A percentile compares a stretch with the other conserved stretches of the same genome.
Conservation (phyloP, 2,888 invertebrate genomes). For the Uropetala carovei region DNA sequence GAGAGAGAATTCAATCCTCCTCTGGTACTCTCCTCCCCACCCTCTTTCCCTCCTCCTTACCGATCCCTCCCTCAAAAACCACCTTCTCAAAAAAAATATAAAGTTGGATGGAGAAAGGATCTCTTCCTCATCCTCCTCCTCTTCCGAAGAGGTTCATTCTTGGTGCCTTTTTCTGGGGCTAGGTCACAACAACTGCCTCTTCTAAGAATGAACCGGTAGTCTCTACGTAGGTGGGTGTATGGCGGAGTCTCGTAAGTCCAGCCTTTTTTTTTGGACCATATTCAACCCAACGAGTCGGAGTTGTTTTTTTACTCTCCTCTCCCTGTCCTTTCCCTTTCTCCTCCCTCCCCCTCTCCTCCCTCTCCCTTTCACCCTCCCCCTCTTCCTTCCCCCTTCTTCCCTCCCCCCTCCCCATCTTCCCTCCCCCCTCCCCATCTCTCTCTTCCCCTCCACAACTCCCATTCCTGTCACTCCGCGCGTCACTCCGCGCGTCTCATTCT, state of each 20-base stretch:
- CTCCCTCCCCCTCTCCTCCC: background rate
- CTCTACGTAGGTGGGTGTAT: background rate
- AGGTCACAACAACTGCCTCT: background rate
- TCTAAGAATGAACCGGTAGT: conserved; percentile 32
- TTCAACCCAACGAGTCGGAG: too few relatives aligned
- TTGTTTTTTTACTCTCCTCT: background rate
- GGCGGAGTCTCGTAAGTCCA: too few relatives aligned
- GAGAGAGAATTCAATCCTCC: background rate
- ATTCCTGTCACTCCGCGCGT: background rate
- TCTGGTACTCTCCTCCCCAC: too few relatives aligned
- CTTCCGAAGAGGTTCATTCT: background rate
- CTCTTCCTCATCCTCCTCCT: background rate
- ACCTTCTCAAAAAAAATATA: too few relatives aligned
- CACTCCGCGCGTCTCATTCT: conserved; percentile 13
- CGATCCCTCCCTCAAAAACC: too few relatives aligned
- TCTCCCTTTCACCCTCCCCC: background rate
- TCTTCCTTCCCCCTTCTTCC: too few relatives aligned
- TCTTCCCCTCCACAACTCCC: background rate
- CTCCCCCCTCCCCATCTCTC: too few relatives aligned
- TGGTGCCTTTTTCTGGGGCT: background rate
- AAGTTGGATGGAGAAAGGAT: too few relatives aligned
- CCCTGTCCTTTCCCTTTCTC: background rate
- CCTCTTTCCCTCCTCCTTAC: too few relatives aligned
- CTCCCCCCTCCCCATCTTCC: background rate
- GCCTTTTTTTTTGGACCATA: too few relatives aligned